Conservation (phyloP, 2,888 invertebrate genomes). For the Tenthredo distinguenda region DNA sequence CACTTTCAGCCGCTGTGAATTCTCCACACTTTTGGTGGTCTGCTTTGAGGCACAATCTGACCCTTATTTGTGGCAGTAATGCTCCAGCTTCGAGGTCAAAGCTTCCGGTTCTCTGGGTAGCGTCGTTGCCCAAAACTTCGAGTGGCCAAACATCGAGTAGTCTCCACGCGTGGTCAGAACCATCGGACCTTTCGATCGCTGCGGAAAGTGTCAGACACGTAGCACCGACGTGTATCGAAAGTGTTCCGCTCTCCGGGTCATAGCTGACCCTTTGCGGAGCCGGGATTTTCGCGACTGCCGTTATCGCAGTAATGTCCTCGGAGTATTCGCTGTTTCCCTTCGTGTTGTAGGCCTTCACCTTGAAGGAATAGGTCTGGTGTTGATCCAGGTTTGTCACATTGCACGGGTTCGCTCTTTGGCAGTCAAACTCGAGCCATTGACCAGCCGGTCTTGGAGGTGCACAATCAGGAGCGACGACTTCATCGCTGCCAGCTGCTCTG, state of each 20-base stretch:
- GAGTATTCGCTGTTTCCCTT: slow-evolving; percentile 94
- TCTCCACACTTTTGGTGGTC: slow-evolving; percentile 92
- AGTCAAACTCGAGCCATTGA: slow-evolving; percentile 92
- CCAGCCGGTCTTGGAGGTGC: slow-evolving; percentile 81
- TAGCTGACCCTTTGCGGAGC: slow-evolving; percentile 90
- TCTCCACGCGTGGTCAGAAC: slow-evolving; percentile 82
- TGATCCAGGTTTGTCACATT: slow-evolving; percentile 92
- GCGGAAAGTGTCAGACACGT: slow-evolving; percentile 90
- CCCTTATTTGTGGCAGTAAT: slow-evolving; percentile 84
- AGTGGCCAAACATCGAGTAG: slow-evolving; percentile 87
- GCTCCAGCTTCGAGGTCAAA: slow-evolving; percentile 82
- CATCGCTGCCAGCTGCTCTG: slow-evolving; percentile 83
- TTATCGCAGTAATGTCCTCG: slow-evolving; percentile 89
- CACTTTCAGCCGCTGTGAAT: slow-evolving; percentile 90
- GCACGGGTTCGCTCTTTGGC: slow-evolving; percentile 92
- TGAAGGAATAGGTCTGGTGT: slow-evolving; percentile 92
- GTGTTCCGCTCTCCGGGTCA: slow-evolving; percentile 87
- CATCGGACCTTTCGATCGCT: slow-evolving; percentile 86
- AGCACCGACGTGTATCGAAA: slow-evolving; percentile 89
- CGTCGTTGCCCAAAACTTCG: slow-evolving; percentile 85
- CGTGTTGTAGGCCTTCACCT: slow-evolving; percentile 93
- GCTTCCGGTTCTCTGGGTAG: slow-evolving; percentile 86
- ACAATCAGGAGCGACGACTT: slow-evolving; percentile 83
- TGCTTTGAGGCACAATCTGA: slow-evolving; percentile 90
- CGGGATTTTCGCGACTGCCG: slow-evolving; percentile 91